Evolutionary conservation across 2,888 invertebrate species (phyloP).

Genomic region (Andrena flavipes): DNA sequence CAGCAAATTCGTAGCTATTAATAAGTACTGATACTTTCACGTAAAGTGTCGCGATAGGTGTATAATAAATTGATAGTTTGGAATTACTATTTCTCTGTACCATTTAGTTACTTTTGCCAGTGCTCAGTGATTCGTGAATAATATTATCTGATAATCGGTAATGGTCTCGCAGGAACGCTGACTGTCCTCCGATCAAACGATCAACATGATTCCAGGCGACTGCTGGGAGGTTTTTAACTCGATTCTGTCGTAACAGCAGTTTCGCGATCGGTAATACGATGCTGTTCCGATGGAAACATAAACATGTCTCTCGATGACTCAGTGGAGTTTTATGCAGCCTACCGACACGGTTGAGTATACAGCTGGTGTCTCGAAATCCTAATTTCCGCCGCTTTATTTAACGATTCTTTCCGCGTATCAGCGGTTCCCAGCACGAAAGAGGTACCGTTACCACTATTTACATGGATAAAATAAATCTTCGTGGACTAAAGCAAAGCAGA

Average conservation of each 20-base stretch:
- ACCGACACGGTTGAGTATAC: neutral
- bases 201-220: neutral
- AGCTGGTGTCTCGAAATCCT: slow-evolving; percentile 14
- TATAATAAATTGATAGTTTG: no score
- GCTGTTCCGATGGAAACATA: slow-evolving; percentile 12
- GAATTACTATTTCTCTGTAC: no score
- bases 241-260: slow-evolving; percentile 14
- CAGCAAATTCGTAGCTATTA: neutral
- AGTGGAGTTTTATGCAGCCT: slow-evolving; percentile 30
- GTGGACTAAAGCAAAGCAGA: no score
- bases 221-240: neutral
- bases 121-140: no score
- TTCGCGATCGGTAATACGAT: slow-evolving; percentile 21
- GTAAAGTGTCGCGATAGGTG: no score
- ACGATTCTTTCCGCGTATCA: slow-evolving; percentile 5
- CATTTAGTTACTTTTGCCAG: no score
- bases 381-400: slow-evolving; percentile 17
- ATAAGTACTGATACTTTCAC: no score
- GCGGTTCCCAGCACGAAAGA: neutral
- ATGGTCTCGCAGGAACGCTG: neutral
- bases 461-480: neutral
- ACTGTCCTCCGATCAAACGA: neutral
- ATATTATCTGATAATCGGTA: neutral
- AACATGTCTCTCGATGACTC: slow-evolving; percentile 38
- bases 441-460: neutral